Percentiles rank a stretch among this genome's conserved stretches.
These are phyloP conservation scores for Sebastes minor DNA, from an alignment of 2,797 vertebrate genomes.

Conservation along the genomic window DNA sequence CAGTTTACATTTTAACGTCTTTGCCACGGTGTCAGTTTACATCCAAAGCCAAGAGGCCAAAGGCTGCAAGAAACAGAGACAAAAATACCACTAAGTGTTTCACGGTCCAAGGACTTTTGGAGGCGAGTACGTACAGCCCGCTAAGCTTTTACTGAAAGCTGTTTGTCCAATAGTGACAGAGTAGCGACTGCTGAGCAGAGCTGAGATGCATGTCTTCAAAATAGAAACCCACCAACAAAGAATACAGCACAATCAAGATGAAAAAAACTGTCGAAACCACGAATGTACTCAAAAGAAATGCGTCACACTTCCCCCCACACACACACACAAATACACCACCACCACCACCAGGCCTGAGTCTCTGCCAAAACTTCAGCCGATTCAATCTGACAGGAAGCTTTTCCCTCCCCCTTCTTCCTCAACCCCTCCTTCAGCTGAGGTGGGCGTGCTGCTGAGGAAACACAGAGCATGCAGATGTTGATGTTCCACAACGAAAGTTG, in stretches of 20 bases:
- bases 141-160: background rate
- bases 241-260: background rate
- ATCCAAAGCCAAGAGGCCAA: constrained; percentile 7
- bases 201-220: background rate
- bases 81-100: constrained; percentile 2
- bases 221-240: background rate
- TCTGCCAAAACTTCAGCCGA: constrained; percentile 33
- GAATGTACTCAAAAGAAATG: background rate
- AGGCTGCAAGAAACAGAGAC: background rate
- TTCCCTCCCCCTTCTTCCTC: constrained; percentile 49
- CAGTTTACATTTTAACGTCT: constrained; percentile 6
- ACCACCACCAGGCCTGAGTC: background rate
- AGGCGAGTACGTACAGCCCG: background rate
- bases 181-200: background rate
- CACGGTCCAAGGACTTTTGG: background rate
- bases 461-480: constrained; percentile 62
- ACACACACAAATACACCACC: no score
- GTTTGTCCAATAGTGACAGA: background rate
- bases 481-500: constrained; percentile 59
- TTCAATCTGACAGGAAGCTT: constrained; percentile 66
- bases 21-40: background rate
- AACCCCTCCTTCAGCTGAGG: constrained; percentile 47
- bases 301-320: constrained; percentile 1
- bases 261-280: constrained; percentile 15
- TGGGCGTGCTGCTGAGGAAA: constrained; percentile 60